Conservation (phyloP, 2,113 vertebrate genomes). For the Semnornis frantzii region DNA sequence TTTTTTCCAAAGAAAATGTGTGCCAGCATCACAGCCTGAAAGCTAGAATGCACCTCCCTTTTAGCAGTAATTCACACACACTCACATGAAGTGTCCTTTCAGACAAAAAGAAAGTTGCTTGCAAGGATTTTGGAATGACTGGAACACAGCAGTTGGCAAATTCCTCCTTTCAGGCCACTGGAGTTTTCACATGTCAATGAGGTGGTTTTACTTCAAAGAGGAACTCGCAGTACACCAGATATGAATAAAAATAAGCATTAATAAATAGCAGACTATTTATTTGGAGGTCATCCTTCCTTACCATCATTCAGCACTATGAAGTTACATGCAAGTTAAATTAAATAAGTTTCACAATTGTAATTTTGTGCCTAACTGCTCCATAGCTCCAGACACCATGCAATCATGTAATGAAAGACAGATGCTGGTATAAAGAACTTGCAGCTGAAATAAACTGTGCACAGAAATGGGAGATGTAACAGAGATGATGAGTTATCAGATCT, state of each 20-base stretch:
- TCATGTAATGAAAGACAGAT: slow-evolving; percentile 50
- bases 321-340: slow-evolving; percentile 32
- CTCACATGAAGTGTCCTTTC: background rate
- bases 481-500: slow-evolving; percentile 14
- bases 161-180: background rate
- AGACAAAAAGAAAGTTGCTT: background rate
- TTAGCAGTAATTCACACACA: background rate
- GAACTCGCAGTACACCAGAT: background rate
- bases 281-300: background rate
- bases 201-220: background rate
- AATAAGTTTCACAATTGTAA: background rate
- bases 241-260: background rate
- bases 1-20: background rate
- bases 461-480: background rate
- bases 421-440: background rate
- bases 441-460: background rate
- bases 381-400: background rate
- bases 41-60: background rate
- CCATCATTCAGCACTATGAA: background rate
- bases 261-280: slow-evolving; percentile 19
- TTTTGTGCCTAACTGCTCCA: background rate
- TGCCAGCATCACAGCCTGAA: background rate
- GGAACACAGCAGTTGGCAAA: background rate
- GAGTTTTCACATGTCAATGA: background rate
- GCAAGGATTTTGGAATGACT: background rate